Conservation (phyloP, 2,888 invertebrate species). For the Gasteruption jaculator region DNA sequence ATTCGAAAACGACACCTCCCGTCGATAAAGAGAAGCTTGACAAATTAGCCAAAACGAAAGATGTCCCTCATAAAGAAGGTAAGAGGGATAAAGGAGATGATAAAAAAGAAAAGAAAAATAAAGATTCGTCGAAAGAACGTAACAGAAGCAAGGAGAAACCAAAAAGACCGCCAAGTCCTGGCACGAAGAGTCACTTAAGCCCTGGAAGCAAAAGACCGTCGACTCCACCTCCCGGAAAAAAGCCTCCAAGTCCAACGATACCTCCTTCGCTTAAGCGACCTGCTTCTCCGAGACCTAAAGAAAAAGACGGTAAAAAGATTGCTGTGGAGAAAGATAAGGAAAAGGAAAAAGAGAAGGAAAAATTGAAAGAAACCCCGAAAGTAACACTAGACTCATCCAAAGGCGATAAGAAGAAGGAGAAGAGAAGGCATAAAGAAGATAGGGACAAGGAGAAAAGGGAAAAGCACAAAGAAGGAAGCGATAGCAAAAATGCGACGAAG, state of each 20-base stretch:
- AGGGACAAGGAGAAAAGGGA: slow-evolving; percentile 57
- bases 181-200: slow-evolving; percentile 42
- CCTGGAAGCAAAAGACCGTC: slow-evolving; percentile 38
- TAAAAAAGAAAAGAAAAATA: slow-evolving; percentile 54
- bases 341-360: slow-evolving; percentile 53
- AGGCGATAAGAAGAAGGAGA: slow-evolving; percentile 53
- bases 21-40: slow-evolving; percentile 54
- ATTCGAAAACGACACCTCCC: slow-evolving; percentile 39
- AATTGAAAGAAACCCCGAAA: slow-evolving; percentile 57
- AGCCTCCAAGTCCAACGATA: slow-evolving; percentile 41
- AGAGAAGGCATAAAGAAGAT: slow-evolving; percentile 60
- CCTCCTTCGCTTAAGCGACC: slow-evolving; percentile 34
- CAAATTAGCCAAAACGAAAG: slow-evolving; percentile 52
- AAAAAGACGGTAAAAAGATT: slow-evolving; percentile 46
- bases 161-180: slow-evolving; percentile 52
- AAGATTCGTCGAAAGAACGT: slow-evolving; percentile 56
- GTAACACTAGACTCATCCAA: slow-evolving; percentile 54
- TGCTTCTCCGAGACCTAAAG: slow-evolving; percentile 41
- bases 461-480: slow-evolving; percentile 51
- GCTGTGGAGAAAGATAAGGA: slow-evolving; percentile 32
- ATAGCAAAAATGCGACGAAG: slow-evolving; percentile 56
- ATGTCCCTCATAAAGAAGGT: slow-evolving; percentile 57
- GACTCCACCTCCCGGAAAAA: slow-evolving; percentile 43
- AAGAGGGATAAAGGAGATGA: slow-evolving; percentile 53
- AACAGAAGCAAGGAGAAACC: slow-evolving; percentile 55